Percentiles rank a stretch among this genome's conserved stretches.
phyloP scores from a whole-genome alignment of 2,113 vertebrate genomes.

The Rana temporaria region DNA sequence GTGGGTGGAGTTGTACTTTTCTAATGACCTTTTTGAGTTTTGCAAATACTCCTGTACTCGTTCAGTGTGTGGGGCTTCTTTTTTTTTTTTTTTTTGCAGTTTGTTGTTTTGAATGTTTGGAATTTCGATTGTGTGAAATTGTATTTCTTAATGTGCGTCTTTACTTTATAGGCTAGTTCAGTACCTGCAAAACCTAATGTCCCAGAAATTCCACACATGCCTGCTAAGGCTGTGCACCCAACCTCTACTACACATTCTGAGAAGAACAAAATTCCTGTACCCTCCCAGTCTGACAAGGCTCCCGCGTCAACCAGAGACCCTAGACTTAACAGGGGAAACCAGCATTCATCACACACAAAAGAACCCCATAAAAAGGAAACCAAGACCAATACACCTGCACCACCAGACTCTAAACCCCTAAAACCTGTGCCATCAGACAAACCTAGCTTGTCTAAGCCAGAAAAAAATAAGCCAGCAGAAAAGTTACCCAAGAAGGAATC shows the following conservation, averaged over 20 bases:
- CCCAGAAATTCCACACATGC: conserved; percentile 67
- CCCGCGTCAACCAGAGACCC: conserved; percentile 88
- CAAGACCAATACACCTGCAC: conserved; percentile 56
- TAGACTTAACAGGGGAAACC: conserved; percentile 82
- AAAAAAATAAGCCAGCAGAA: conserved; percentile 78
- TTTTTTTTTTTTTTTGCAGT: no score
- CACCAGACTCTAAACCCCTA: conserved; percentile 74
- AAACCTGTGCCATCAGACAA: conserved; percentile 77
- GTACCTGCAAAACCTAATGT: conserved; percentile 73
- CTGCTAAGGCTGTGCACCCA: conserved; percentile 71
- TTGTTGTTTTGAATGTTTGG: no score
- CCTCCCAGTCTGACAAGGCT: conserved; percentile 69
- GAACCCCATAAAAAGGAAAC: conserved; percentile 83
- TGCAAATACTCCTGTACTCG: no score
- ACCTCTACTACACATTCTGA: conserved; percentile 70
- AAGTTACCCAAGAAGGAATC: conserved; percentile 79
- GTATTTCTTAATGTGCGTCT: neutral
- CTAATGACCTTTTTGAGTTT: no score
- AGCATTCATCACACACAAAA: conserved; percentile 76
- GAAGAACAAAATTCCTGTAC: conserved; percentile 75
- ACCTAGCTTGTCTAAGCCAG: conserved; percentile 70
- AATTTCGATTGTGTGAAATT: no score
- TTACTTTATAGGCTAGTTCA: conserved; percentile 73
- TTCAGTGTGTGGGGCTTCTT: no score
- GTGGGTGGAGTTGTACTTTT: no score